A percentile compares a stretch with the other conserved stretches of the same genome.
phyloP scores from a whole-genome alignment of 2,888 invertebrate species.

The Cryptocephalus primarius region DNA sequence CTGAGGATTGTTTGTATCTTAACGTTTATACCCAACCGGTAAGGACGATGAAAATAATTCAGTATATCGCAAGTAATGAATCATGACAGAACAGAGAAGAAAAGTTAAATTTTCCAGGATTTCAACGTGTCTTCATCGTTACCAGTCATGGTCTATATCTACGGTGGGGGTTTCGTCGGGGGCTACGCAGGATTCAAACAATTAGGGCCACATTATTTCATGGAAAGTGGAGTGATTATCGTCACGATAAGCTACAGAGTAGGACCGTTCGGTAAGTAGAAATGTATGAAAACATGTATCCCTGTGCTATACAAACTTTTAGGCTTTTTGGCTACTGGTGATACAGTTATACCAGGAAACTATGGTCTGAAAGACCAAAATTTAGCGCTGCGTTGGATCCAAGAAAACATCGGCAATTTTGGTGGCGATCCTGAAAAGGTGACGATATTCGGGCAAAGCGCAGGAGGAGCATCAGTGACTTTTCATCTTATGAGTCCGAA shows the following conservation, averaged over 20 bases:
- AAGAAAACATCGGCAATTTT: slow-evolving; percentile 12
- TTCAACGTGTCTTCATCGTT: slow-evolving; percentile 5
- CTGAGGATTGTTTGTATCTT: slow-evolving; percentile 20
- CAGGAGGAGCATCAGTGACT: slow-evolving; percentile 11
- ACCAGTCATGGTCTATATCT: slow-evolving; percentile 34
- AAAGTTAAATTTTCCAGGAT: too few species aligned
- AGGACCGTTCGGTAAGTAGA: slow-evolving; percentile 16
- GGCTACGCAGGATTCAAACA: slow-evolving; percentile 21
- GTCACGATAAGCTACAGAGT: slow-evolving; percentile 22
- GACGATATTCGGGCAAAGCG: slow-evolving; percentile 15
- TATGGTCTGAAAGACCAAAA: slow-evolving; percentile 15
- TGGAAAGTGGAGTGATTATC: slow-evolving; percentile 26
- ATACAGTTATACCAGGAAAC: slow-evolving; percentile 13
- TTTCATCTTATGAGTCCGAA: slow-evolving; percentile 8
- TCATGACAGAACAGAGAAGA: too few species aligned
- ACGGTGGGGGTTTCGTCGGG: slow-evolving; percentile 33
- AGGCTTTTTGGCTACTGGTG: slow-evolving; percentile 14
- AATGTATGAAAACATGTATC: background rate
- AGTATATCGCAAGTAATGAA: too few species aligned
- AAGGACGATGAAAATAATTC: background rate
- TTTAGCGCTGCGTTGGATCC: slow-evolving; percentile 12
- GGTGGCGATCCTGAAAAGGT: slow-evolving; percentile 14
- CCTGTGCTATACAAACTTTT: background rate
- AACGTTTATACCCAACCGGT: slow-evolving; percentile 17
- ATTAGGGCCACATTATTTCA: slow-evolving; percentile 28